Conservation (phyloP, 2,113 vertebrate genomes). For the Lontra canadensis region DNA sequence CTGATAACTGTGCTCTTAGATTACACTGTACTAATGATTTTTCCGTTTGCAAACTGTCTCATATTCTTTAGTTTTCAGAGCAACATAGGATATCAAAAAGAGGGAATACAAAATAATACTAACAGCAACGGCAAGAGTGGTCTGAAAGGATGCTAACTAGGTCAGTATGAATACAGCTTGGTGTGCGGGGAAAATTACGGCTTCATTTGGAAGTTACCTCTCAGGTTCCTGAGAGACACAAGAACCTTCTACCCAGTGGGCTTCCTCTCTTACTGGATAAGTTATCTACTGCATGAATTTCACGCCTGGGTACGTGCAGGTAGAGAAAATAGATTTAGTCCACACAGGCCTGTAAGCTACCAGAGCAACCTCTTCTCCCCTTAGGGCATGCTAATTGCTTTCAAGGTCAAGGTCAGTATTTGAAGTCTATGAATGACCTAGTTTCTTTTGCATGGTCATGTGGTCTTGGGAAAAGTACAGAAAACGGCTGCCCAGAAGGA, state of each 20-base stretch:
- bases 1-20: background rate
- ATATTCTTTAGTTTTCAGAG: background rate
- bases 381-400: background rate
- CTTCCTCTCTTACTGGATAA: background rate
- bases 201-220: background rate
- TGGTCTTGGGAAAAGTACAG: background rate
- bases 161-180: background rate
- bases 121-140: background rate
- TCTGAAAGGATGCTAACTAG: background rate
- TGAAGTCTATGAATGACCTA: background rate
- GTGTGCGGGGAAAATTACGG: background rate
- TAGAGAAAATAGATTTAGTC: background rate
- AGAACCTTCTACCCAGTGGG: background rate
- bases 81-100: background rate
- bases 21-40: background rate
- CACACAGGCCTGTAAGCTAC: background rate
- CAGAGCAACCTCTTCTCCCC: background rate
- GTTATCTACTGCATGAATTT: background rate
- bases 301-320: no score
- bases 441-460: background rate
- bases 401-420: background rate
- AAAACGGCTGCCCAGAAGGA: background rate
- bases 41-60: background rate
- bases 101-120: slow-evolving; percentile 12
- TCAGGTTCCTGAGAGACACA: background rate